These are phyloP conservation scores for Ceyx cyanopectus DNA, from an alignment of 2,113 vertebrate species.

Conservation along the genomic window DNA sequence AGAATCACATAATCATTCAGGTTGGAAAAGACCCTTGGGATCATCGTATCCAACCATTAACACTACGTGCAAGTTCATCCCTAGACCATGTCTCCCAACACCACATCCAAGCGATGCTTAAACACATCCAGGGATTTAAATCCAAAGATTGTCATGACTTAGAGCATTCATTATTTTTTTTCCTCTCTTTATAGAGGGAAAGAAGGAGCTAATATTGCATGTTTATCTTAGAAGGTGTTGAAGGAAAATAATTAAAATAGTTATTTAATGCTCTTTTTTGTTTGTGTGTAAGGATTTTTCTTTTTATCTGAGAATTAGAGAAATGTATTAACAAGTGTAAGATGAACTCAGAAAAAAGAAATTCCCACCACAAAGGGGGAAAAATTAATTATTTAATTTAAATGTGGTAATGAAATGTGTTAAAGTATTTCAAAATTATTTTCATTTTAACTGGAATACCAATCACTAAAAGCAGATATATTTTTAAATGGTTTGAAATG, in stretches of 20 bases:
- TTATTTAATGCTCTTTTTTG: neutral
- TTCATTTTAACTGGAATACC: neutral
- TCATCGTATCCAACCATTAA: too few relatives aligned
- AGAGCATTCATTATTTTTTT: neutral
- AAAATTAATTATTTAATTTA: neutral
- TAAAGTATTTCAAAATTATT: neutral
- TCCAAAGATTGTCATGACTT: neutral
- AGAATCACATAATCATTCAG: too few relatives aligned
- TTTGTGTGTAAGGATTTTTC: too few relatives aligned
- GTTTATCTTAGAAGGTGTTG: neutral
- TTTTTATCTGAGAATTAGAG: neutral
- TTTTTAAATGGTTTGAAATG: neutral
- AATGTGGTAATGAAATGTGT: too few relatives aligned
- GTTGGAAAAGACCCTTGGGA: too few relatives aligned
- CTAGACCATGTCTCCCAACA: too few relatives aligned
- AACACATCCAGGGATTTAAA: neutral
- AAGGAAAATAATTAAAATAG: neutral
- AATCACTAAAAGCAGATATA: neutral
- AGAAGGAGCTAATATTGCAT: neutral
- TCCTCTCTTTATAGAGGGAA: neutral
- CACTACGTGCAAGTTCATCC: too few relatives aligned
- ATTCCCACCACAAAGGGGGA: neutral
- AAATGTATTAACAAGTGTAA: neutral
- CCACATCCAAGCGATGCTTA: too few relatives aligned
- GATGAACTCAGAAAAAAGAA: neutral